Evolutionary conservation across 2,888 invertebrate species (phyloP).

Genomic region (Drosophila crucigera): DNA sequence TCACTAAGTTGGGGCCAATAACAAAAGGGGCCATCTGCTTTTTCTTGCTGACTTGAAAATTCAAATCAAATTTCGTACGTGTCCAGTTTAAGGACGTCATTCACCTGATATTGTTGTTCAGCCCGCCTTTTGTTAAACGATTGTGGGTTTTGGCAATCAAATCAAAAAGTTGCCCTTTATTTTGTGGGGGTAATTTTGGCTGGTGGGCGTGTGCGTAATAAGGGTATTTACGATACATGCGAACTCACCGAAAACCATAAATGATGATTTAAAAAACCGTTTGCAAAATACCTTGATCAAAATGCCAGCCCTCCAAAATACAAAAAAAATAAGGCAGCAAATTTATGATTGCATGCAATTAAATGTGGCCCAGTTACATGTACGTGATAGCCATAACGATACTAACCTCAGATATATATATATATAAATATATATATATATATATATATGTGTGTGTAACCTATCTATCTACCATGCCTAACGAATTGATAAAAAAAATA

Average conservation of each 20-base stretch:
- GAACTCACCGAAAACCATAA: slow-evolving; percentile 53
- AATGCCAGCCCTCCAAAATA: slow-evolving; percentile 1
- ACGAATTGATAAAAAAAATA: slow-evolving; percentile 28
- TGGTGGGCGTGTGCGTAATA: slow-evolving; percentile 48
- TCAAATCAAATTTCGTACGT: slow-evolving; percentile 70
- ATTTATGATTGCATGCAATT: slow-evolving; percentile 64
- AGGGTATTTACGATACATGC: slow-evolving; percentile 64
- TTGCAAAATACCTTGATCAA: slow-evolving; percentile 30
- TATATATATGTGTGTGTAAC: background rate
- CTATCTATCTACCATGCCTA: slow-evolving; percentile 21
- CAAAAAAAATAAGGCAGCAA: slow-evolving; percentile 9
- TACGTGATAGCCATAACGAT: slow-evolving; percentile 13
- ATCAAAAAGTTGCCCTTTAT: slow-evolving; percentile 49
- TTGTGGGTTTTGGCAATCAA: slow-evolving; percentile 53
- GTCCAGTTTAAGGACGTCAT: slow-evolving; percentile 32
- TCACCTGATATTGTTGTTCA: slow-evolving; percentile 27
- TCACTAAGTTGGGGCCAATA: background rate
- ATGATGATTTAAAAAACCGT: slow-evolving; percentile 65
- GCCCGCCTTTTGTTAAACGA: slow-evolving; percentile 43
- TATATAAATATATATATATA: background rate
- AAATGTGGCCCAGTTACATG: slow-evolving; percentile 39
- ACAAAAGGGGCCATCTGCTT: slow-evolving; percentile 43
- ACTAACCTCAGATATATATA: background rate
- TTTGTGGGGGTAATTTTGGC: slow-evolving; percentile 15
- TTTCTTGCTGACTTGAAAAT: slow-evolving; percentile 65